Percentiles rank a stretch among this genome's conserved stretches.
Conservation (phyloP, 2,888 invertebrate genomes). For the Glaucopsyche alexis region DNA sequence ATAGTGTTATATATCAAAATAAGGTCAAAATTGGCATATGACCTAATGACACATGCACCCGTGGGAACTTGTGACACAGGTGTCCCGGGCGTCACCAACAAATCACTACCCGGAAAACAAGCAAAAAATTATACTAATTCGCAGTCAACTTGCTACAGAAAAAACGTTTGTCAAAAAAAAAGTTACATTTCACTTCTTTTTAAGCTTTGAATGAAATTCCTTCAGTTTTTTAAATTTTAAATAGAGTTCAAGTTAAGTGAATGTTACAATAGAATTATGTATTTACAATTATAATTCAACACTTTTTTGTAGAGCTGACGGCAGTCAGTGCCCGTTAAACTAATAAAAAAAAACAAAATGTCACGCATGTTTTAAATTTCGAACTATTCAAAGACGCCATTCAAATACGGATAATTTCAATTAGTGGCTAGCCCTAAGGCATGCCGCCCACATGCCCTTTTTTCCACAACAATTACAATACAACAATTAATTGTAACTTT, state of each 20-base stretch:
- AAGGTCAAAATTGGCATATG: neutral
- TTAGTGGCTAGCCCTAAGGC: conserved; percentile 11
- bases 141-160: neutral
- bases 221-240: neutral
- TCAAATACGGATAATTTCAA: conserved; percentile 5
- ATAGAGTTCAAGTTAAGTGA: neutral
- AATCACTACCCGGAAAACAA: conserved; percentile 26
- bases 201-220: neutral
- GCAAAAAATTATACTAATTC: conserved; percentile 25
- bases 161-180: neutral
- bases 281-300: neutral
- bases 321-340: neutral
- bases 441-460: conserved; percentile 53
- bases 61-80: conserved; percentile 24
- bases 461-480: conserved; percentile 73
- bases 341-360: conserved; percentile 11
- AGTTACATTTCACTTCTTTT: neutral
- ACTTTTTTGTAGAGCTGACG: neutral
- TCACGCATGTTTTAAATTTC: neutral
- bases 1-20: neutral
- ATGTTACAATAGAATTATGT: neutral
- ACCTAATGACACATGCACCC: neutral
- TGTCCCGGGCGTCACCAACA: neutral
- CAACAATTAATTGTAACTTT: conserved; percentile 71
- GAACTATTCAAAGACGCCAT: neutral